Evolutionary conservation across 2,797 vertebrate species (phyloP).

Genomic region (Eulemur albifrons): DNA sequence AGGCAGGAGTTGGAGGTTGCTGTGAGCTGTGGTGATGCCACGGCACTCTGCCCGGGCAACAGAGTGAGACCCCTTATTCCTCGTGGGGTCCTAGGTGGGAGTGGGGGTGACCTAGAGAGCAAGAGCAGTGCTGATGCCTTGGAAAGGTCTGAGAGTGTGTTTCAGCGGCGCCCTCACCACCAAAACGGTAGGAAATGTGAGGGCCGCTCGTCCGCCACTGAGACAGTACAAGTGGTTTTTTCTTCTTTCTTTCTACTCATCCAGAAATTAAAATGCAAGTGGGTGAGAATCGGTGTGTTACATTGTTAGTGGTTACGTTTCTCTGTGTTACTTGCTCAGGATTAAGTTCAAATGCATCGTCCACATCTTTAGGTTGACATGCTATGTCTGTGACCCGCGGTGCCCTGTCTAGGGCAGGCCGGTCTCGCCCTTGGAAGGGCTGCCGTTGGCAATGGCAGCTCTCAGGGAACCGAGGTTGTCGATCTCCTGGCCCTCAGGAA

Average conservation of each 20-base stretch:
- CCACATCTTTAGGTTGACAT: not conserved
- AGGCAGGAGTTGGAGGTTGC: not conserved
- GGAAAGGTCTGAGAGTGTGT: not conserved
- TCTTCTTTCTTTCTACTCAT: not conserved
- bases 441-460: no score
- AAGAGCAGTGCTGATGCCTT: no score
- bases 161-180: not conserved
- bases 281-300: rapidly evolving
- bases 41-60: not conserved
- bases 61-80: not conserved
- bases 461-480: no score
- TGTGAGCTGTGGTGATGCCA: not conserved
- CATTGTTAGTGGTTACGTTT: not conserved
- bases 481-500: no score
- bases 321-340: not conserved
- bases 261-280: not conserved
- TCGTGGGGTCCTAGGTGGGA: not conserved
- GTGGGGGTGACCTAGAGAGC: not conserved
- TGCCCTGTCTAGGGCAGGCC: not conserved
- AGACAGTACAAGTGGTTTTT: not conserved
- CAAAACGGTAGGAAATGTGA: not conserved
- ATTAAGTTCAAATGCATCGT: not conserved
- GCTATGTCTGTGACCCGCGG: not conserved
- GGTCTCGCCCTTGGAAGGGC: no score
- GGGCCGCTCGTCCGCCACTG: not conserved